Percentiles rank a stretch among this genome's conserved stretches.
These are phyloP conservation scores for Eupithecia exiguata DNA, from an alignment of 2,888 invertebrate genomes.

Conservation along the genomic window DNA sequence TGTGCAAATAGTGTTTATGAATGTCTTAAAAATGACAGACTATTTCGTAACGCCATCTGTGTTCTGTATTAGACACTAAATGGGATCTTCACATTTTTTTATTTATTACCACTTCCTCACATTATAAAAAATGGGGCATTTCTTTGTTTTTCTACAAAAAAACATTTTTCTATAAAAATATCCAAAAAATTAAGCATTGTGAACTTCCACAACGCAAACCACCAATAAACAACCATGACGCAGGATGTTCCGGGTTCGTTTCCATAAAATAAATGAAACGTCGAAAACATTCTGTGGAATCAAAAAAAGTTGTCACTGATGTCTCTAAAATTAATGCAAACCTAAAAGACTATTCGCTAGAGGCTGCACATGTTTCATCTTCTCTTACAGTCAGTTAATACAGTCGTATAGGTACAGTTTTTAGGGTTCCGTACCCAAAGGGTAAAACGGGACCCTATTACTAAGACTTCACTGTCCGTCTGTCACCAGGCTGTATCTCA, in stretches of 20 bases:
- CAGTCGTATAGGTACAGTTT: too few species aligned
- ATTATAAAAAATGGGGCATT: too few species aligned
- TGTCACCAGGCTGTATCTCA: too few species aligned
- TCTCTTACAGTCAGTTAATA: too few species aligned
- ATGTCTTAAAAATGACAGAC: too few species aligned
- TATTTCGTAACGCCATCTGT: not conserved
- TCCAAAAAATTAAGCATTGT: not conserved
- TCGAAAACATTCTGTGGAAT: not conserved
- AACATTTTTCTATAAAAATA: not conserved
- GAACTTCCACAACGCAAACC: not conserved
- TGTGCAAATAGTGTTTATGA: not conserved
- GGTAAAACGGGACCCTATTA: too few species aligned
- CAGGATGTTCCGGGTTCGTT: constrained; percentile 1
- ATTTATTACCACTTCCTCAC: too few species aligned
- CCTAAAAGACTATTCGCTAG: not conserved
- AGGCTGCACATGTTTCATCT: not conserved
- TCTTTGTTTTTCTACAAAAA: not conserved
- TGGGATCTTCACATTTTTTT: too few species aligned
- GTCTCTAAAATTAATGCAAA: not conserved
- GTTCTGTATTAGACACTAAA: not conserved
- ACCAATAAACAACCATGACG: not conserved
- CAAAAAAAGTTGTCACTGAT: not conserved
- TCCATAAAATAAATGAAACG: not conserved
- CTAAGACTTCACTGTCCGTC: too few species aligned
- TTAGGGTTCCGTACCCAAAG: too few species aligned